phyloP scores from a whole-genome alignment of 2,797 vertebrate genomes.

The Pogonophryne albipinna region DNA sequence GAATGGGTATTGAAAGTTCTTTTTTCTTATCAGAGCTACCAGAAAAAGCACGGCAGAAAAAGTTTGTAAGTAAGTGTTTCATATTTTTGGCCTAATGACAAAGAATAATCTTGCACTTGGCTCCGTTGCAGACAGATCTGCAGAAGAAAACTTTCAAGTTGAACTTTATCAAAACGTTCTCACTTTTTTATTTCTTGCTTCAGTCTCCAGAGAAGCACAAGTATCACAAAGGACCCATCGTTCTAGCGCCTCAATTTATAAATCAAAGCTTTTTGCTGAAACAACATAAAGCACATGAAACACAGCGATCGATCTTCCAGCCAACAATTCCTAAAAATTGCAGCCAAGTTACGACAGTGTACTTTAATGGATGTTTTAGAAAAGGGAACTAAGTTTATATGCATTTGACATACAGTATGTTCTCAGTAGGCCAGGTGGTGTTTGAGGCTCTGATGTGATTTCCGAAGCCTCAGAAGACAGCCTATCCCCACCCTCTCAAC shows the following conservation, averaged over 20 bases:
- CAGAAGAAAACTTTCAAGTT: constrained; percentile 7
- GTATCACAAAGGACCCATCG: constrained; percentile 22
- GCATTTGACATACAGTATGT: constrained; percentile 30
- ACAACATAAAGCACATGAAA: constrained; percentile 39
- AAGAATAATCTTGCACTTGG: background rate
- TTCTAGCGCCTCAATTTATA: constrained; percentile 37
- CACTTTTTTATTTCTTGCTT: constrained; percentile 11
- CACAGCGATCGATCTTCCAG: background rate
- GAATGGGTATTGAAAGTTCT: constrained; percentile 4
- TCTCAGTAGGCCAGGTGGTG: constrained; percentile 68
- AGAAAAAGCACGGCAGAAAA: background rate
- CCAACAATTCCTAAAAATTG: constrained; percentile 2
- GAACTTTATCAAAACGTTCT: constrained; percentile 37
- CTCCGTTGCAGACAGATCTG: background rate
- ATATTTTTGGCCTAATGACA: constrained; percentile 26
- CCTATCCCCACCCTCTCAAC: constrained; percentile 74
- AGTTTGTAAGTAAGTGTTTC: background rate
- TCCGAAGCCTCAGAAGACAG: constrained; percentile 70
- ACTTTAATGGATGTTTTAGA: constrained; percentile 5
- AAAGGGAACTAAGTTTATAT: constrained; percentile 24
- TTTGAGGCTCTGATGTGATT: constrained; percentile 65
- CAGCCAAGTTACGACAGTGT: background rate
- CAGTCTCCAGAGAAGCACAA: constrained; percentile 22
- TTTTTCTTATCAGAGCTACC: constrained; percentile 11
- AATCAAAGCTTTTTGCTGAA: constrained; percentile 48